Evolutionary conservation across 2,113 vertebrate species (phyloP).

Genomic region (Actenoides hombroni): DNA sequence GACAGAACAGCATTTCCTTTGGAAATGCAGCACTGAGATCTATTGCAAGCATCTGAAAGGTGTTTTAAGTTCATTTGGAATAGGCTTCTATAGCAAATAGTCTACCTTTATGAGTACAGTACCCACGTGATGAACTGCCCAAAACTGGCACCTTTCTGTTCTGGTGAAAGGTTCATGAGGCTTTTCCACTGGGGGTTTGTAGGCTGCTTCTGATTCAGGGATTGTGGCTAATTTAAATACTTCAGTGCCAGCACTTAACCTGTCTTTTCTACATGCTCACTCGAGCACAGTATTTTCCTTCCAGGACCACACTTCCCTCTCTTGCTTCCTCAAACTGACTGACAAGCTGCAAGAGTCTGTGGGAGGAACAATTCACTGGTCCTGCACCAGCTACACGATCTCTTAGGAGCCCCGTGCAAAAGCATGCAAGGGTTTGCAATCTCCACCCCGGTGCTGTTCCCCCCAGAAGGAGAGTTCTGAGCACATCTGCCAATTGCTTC

Average conservation of each 20-base stretch:
- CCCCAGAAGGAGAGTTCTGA: background rate
- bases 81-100: background rate
- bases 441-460: fast-evolving
- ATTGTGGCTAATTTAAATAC: background rate
- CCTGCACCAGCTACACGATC: background rate
- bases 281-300: background rate
- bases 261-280: background rate
- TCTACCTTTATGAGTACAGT: background rate
- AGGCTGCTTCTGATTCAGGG: background rate
- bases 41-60: background rate
- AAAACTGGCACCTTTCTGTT: background rate
- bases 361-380: background rate
- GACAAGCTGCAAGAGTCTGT: background rate
- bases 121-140: background rate
- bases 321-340: background rate
- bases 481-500: background rate
- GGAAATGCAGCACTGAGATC: background rate
- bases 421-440: background rate
- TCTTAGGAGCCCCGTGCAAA: background rate
- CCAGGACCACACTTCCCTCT: background rate
- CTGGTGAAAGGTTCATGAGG: background rate
- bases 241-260: background rate
- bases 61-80: background rate
- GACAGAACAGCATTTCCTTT: background rate
- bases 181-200: background rate